These are phyloP conservation scores for Hippocampus abdominalis DNA, from an alignment of 2,113 vertebrate genomes.

Conservation along the genomic window DNA sequence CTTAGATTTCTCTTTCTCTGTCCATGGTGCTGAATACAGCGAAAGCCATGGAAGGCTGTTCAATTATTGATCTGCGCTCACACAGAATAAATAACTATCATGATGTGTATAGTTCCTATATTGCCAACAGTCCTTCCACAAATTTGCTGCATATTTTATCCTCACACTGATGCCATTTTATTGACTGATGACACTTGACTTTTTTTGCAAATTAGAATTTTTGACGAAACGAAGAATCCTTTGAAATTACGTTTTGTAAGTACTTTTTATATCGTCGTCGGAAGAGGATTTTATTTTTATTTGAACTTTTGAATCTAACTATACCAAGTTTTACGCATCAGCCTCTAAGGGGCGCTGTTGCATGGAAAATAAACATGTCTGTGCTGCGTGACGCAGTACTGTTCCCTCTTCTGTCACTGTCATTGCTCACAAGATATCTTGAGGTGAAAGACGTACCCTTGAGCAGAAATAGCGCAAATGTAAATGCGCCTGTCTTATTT, in stretches of 20 bases:
- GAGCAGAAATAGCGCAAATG: neutral
- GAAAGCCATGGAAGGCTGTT: neutral
- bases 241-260: neutral
- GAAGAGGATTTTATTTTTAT: neutral
- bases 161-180: neutral
- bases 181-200: too few species aligned
- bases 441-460: neutral
- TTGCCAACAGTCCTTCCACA: too few species aligned
- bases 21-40: conserved; percentile 44
- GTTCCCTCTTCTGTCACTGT: conserved; percentile 22
- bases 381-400: neutral
- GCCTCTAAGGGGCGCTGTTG: conserved; percentile 62
- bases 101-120: neutral
- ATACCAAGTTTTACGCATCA: neutral
- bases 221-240: neutral
- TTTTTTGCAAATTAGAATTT: neutral
- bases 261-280: neutral
- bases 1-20: neutral
- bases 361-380: conserved; percentile 17
- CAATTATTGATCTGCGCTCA: neutral
- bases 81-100: neutral
- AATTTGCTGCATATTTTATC: too few species aligned
- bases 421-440: neutral
- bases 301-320: neutral
- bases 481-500: neutral